Evolutionary conservation across 1,140 invertebrate species (phyloP).

Genomic region (Harlomillsia oculata): DNA sequence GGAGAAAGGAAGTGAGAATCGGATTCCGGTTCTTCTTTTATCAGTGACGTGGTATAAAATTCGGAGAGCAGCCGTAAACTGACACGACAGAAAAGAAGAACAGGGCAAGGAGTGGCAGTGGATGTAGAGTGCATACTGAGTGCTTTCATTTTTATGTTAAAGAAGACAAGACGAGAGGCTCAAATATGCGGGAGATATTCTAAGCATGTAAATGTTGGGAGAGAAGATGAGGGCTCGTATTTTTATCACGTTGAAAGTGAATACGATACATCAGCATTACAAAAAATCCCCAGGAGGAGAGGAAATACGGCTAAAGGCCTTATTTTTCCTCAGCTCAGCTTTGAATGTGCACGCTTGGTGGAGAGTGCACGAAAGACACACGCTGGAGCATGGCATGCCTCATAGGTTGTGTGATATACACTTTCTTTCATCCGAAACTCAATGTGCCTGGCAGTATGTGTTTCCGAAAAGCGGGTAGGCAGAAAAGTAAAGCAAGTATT

Average conservation of each 20-base stretch:
- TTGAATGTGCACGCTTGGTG: too few species aligned
- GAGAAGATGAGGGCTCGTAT: slow-evolving; percentile 29
- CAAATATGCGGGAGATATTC: slow-evolving; percentile 20
- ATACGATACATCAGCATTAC: slow-evolving; percentile 25
- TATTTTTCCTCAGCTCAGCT: not conserved
- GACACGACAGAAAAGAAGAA: not conserved
- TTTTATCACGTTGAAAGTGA: slow-evolving; percentile 30
- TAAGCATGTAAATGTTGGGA: slow-evolving; percentile 23
- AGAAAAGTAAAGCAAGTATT: too few species aligned
- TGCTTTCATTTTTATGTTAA: slow-evolving; percentile 9
- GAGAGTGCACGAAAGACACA: not conserved
- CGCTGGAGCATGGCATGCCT: too few species aligned
- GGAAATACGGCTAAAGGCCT: slow-evolving; percentile 1
- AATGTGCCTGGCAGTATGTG: too few species aligned
- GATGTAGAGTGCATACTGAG: slow-evolving; percentile 6
- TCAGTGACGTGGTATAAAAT: too few species aligned
- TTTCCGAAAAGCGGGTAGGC: too few species aligned
- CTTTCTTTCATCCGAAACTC: too few species aligned
- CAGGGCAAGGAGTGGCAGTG: not conserved
- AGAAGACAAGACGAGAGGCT: slow-evolving; percentile 6
- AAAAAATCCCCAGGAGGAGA: slow-evolving; percentile 21
- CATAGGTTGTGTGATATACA: too few species aligned
- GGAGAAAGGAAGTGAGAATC: too few species aligned
- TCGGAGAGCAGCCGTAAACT: not conserved
- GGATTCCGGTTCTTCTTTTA: too few species aligned